Evolutionary conservation across 2,888 invertebrate species (phyloP).

Genomic region (Melanostoma scalare): DNA sequence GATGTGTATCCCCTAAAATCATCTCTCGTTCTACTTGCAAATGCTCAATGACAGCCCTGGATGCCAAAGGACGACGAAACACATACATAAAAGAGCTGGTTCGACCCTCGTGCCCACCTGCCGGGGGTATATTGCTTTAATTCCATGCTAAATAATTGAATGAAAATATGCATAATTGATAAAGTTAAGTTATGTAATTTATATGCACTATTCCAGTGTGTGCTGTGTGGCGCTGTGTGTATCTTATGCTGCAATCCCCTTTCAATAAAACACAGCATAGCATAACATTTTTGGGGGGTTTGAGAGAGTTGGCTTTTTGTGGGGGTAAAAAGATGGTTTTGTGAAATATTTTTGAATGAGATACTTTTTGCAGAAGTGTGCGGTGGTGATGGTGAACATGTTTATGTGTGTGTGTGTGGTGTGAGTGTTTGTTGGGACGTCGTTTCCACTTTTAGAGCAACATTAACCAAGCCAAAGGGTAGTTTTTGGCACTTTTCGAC

Average conservation of each 20-base stretch:
- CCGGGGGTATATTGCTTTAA: constrained; percentile 69
- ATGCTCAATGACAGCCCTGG: constrained; percentile 57
- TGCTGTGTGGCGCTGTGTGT: constrained; percentile 10
- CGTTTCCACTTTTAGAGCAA: constrained; percentile 59
- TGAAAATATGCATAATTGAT: constrained; percentile 75
- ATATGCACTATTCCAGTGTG: constrained; percentile 61
- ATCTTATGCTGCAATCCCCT: constrained; percentile 18
- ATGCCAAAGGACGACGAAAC: constrained; percentile 23
- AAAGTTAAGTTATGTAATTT: constrained; percentile 73
- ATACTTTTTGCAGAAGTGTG: constrained; percentile 40
- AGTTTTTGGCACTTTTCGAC: constrained; percentile 30
- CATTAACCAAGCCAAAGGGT: constrained; percentile 37
- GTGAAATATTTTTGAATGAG: constrained; percentile 50
- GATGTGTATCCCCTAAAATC: constrained; percentile 5
- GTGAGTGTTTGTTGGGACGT: constrained; percentile 4
- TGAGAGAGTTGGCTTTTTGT: background rate
- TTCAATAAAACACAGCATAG: constrained; percentile 19
- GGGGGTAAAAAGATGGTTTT: constrained; percentile 39
- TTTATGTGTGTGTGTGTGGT: background rate
- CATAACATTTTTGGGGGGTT: background rate
- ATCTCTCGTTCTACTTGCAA: constrained; percentile 25
- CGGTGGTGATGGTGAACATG: background rate
- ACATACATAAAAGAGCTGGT: background rate
- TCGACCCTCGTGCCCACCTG: constrained; percentile 3
- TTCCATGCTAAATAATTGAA: constrained; percentile 74